Evolutionary conservation across 1,140 invertebrate genomes (phyloP).

Genomic region (Ooceraea biroi): DNA sequence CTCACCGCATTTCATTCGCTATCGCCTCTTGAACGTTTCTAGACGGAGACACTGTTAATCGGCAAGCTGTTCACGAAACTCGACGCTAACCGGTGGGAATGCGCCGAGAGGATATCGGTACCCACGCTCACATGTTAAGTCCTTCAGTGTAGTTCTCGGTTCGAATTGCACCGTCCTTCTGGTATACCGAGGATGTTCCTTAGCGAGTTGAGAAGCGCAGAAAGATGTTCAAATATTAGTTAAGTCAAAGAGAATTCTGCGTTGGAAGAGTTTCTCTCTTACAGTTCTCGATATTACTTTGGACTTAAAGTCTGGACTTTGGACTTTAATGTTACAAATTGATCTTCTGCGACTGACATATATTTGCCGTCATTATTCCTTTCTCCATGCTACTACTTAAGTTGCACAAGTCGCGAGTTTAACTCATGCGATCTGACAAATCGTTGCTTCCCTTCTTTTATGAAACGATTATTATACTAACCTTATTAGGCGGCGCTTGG

Average conservation of each 20-base stretch:
- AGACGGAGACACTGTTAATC: slow-evolving; percentile 46
- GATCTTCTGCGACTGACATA: slow-evolving; percentile 28
- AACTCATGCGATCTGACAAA: slow-evolving; percentile 45
- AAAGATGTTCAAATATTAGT: no score
- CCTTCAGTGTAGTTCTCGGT: background rate
- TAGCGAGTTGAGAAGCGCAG: no score
- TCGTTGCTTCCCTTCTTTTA: background rate
- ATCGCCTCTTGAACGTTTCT: slow-evolving; percentile 36
- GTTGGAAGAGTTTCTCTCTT: background rate
- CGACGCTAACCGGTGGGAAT: slow-evolving; percentile 27
- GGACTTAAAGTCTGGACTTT: background rate
- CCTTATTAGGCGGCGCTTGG: slow-evolving; percentile 96
- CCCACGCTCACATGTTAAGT: slow-evolving; percentile 6
- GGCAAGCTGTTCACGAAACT: slow-evolving; percentile 52
- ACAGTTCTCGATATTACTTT: slow-evolving; percentile 1
- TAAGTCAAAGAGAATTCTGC: no score
- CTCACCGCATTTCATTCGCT: slow-evolving; percentile 49
- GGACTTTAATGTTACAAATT: background rate
- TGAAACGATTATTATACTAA: slow-evolving; percentile 83
- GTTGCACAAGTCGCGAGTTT: slow-evolving; percentile 41
- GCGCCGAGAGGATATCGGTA: slow-evolving; percentile 16
- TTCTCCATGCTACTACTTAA: slow-evolving; percentile 2
- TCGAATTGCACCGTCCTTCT: background rate
- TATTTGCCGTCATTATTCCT: slow-evolving; percentile 13
- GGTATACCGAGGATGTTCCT: no score